phyloP scores from a whole-genome alignment of 2,888 invertebrate genomes.

The Tetheella fluctuosa region DNA sequence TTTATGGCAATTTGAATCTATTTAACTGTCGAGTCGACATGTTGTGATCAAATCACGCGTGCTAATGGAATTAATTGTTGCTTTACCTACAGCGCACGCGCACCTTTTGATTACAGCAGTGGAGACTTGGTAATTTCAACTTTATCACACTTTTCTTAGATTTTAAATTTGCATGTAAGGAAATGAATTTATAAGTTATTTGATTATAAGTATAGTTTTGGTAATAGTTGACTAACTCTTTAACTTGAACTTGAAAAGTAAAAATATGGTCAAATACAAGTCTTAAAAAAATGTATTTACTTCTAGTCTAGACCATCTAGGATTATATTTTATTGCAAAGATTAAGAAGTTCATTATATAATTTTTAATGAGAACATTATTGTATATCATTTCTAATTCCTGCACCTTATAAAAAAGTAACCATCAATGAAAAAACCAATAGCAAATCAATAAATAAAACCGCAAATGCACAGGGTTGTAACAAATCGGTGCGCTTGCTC shows the following conservation, averaged over 20 bases:
- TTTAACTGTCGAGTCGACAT: constrained; percentile 62
- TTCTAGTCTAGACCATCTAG: no score
- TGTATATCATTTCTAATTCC: neutral
- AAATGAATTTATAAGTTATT: neutral
- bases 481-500: constrained; percentile 55
- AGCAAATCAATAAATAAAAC: constrained; percentile 34
- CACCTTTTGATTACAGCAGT: constrained; percentile 24
- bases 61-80: constrained; percentile 80
- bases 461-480: constrained; percentile 36
- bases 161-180: neutral
- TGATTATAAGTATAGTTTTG: no score
- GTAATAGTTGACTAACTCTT: no score
- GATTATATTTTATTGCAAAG: no score
- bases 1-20: constrained; percentile 50
- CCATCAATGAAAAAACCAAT: constrained; percentile 23
- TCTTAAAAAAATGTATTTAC: no score
- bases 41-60: constrained; percentile 79
- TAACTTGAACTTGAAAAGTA: no score
- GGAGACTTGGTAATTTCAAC: neutral
- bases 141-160: neutral
- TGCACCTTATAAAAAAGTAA: constrained; percentile 27
- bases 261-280: no score
- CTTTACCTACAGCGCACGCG: constrained; percentile 45
- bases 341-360: no score
- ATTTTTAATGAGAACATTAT: neutral